These are phyloP conservation scores for Andrena dorsata DNA, from an alignment of 2,888 invertebrate genomes.

Conservation along the genomic window DNA sequence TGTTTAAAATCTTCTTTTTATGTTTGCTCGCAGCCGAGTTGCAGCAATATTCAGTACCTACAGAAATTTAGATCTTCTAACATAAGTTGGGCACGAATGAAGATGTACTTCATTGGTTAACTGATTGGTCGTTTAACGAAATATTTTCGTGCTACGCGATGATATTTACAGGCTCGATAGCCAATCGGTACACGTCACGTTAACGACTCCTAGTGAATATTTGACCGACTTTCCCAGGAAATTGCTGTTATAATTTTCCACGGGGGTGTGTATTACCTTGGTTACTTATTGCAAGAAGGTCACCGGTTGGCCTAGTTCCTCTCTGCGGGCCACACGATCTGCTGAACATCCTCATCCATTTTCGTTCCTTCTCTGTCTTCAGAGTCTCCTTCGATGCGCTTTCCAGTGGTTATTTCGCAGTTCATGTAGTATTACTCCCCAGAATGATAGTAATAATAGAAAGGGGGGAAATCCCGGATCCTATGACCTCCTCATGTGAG, in stretches of 20 bases:
- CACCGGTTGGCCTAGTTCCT: conserved; percentile 81
- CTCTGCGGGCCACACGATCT: conserved; percentile 62
- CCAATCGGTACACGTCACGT: conserved; percentile 21
- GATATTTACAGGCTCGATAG: conserved; percentile 2
- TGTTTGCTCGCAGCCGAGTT: background rate
- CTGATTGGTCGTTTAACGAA: background rate
- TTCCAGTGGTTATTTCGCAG: background rate
- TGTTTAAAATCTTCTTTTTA: background rate
- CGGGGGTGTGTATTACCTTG: conserved; percentile 62
- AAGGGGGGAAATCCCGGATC: background rate
- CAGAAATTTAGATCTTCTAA: too few species aligned
- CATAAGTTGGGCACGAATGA: too few species aligned
- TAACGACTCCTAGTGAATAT: conserved; percentile 28
- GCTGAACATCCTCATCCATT: conserved; percentile 23
- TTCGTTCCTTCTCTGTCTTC: conserved; percentile 13
- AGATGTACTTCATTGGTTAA: too few species aligned
- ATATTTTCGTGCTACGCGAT: background rate
- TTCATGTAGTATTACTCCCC: background rate
- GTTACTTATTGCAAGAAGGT: conserved; percentile 78
- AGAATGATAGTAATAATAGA: conserved; percentile 10
- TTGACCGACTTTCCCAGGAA: conserved; percentile 28
- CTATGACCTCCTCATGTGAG: background rate
- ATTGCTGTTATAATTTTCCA: conserved; percentile 54
- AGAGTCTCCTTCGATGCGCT: background rate
- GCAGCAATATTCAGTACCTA: too few species aligned